A percentile compares a stretch with the other conserved stretches of the same genome.
Conservation (phyloP, 2,888 invertebrate genomes). For the Hirudinaria manillensis region DNA sequence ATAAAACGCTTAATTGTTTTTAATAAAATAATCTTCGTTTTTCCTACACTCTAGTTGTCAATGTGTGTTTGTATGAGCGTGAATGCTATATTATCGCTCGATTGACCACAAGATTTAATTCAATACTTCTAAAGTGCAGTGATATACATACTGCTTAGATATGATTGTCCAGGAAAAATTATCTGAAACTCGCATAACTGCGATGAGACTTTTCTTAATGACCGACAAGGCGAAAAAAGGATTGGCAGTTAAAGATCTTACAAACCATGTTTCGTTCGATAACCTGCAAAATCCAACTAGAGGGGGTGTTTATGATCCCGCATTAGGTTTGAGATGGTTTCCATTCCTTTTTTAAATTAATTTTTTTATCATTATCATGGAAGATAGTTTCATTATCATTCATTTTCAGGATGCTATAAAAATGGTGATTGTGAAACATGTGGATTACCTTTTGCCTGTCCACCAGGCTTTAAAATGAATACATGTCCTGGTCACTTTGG, state of each 20-base stretch:
- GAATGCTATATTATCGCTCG: too few relatives aligned
- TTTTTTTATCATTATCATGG: not conserved
- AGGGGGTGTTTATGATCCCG: constrained; percentile 84
- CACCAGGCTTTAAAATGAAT: constrained; percentile 52
- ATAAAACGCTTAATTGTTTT: too few relatives aligned
- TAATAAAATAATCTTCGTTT: too few relatives aligned
- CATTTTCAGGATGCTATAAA: not conserved
- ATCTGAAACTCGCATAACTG: too few relatives aligned
- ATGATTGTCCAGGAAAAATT: too few relatives aligned
- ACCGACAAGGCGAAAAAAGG: constrained; percentile 70
- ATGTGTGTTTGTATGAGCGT: too few relatives aligned
- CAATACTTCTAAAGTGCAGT: too few relatives aligned
- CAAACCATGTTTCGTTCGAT: constrained; percentile 73
- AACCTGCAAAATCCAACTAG: constrained; percentile 71
- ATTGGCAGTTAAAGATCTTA: constrained; percentile 73
- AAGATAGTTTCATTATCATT: not conserved
- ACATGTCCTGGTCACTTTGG: constrained; percentile 89
- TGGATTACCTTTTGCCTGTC: constrained; percentile 53
- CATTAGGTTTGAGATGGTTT: constrained; percentile 62
- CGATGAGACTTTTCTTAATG: too few relatives aligned
- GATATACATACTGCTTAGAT: too few relatives aligned
- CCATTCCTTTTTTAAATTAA: not conserved
- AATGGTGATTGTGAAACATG: constrained; percentile 68
- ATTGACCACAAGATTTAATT: too few relatives aligned
- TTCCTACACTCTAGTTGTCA: too few relatives aligned